These are phyloP conservation scores for Tricholauxania praeusta DNA, from an alignment of 2,888 invertebrate genomes.

Conservation along the genomic window DNA sequence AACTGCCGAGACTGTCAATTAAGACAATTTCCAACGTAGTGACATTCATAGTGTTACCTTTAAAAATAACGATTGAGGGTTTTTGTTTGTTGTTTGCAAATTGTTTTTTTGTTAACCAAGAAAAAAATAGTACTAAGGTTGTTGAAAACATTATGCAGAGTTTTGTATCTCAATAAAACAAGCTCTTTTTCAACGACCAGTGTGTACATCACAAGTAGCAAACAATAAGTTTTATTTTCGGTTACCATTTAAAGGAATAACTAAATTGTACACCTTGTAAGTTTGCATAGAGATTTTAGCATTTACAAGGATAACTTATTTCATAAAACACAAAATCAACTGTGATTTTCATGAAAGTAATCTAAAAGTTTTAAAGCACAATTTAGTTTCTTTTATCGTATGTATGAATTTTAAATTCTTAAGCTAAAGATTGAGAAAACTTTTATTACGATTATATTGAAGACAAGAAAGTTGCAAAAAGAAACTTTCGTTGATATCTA, in stretches of 20 bases:
- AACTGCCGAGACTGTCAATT: slow-evolving; percentile 30
- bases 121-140: slow-evolving; percentile 67
- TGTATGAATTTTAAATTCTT: slow-evolving; percentile 42
- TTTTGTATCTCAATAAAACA: slow-evolving; percentile 37
- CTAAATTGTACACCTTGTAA: slow-evolving; percentile 49
- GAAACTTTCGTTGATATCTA: slow-evolving; percentile 53
- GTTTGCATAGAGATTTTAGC: slow-evolving; percentile 16
- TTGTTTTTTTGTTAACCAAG: slow-evolving; percentile 58
- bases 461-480: not conserved
- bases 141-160: slow-evolving; percentile 35
- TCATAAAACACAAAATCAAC: slow-evolving; percentile 39
- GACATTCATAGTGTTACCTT: slow-evolving; percentile 1
- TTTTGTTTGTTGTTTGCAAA: slow-evolving; percentile 67
- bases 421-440: slow-evolving; percentile 59
- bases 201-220: slow-evolving; percentile 67
- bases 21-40: slow-evolving; percentile 43
- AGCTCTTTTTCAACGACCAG: slow-evolving; percentile 54
- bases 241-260: slow-evolving; percentile 53
- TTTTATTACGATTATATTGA: not conserved
- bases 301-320: slow-evolving; percentile 23
- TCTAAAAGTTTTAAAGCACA: slow-evolving; percentile 52
- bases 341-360: slow-evolving; percentile 35
- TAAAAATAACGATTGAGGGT: slow-evolving; percentile 53
- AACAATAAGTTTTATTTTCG: slow-evolving; percentile 65
- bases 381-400: slow-evolving; percentile 52